These are phyloP conservation scores for Chlamydotis undulata DNA, from an alignment of 2,113 vertebrate genomes.

Conservation along the genomic window DNA sequence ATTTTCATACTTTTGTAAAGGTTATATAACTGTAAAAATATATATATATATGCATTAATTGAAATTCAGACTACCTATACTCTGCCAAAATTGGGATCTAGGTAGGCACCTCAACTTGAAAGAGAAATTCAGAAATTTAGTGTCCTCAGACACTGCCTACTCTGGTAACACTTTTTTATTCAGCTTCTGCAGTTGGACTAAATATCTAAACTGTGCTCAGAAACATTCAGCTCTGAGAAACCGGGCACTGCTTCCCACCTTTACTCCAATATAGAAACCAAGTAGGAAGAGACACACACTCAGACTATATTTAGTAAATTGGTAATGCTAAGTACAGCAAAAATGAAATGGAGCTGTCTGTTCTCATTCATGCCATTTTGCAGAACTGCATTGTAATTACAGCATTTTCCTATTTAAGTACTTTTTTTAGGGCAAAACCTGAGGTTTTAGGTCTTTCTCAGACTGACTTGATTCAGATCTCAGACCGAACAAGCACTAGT, in stretches of 20 bases:
- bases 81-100: not conserved
- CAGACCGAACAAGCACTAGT: not conserved
- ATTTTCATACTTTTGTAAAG: not conserved
- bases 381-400: not conserved
- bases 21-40: not conserved
- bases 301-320: not conserved
- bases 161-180: not conserved
- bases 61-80: not conserved
- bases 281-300: constrained; percentile 14
- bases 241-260: not conserved
- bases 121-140: not conserved
- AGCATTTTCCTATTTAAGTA: not conserved
- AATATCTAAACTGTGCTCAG: constrained; percentile 14
- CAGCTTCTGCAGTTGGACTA: not conserved
- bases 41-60: not conserved
- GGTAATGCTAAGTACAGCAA: not conserved
- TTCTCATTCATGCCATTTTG: not conserved
- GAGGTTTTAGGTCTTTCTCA: not conserved
- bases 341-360: not conserved
- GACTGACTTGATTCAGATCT: not conserved
- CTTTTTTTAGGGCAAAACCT: not conserved
- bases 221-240: not conserved
- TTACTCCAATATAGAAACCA: constrained; percentile 11
- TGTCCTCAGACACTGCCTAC: constrained; percentile 34
- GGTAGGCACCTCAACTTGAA: not conserved